phyloP scores from a whole-genome alignment of 2,797 vertebrate genomes.

The Danio jaintianensis region DNA sequence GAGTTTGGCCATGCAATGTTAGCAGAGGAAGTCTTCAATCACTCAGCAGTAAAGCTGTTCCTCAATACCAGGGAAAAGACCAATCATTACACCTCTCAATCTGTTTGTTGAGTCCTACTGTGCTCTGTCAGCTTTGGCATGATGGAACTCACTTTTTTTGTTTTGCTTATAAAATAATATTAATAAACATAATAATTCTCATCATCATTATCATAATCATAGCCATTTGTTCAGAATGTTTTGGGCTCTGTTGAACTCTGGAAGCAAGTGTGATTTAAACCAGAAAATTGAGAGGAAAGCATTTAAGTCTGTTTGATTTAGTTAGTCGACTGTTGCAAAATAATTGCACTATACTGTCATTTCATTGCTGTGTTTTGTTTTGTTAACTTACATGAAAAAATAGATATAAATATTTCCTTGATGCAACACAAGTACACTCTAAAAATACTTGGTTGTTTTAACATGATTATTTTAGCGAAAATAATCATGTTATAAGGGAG shows the following conservation, averaged over 20 bases:
- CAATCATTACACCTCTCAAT: slow-evolving; percentile 13
- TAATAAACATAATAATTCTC: slow-evolving; percentile 12
- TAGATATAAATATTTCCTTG: too few relatives aligned
- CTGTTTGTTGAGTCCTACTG: slow-evolving; percentile 32
- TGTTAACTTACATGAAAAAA: too few relatives aligned
- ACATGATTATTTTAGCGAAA: too few relatives aligned
- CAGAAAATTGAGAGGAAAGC: background rate
- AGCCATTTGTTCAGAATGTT: slow-evolving; percentile 4
- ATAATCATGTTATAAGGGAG: background rate
- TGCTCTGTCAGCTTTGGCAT: slow-evolving; percentile 10
- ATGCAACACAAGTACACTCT: too few relatives aligned
- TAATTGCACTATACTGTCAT: too few relatives aligned
- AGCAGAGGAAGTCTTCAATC: slow-evolving; percentile 49
- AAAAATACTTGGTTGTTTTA: too few relatives aligned
- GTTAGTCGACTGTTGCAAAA: background rate
- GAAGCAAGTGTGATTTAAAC: background rate
- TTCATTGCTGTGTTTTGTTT: too few relatives aligned
- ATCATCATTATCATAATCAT: slow-evolving; percentile 22
- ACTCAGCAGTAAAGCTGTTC: slow-evolving; percentile 14
- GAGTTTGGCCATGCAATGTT: slow-evolving; percentile 19
- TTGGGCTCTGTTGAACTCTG: background rate
- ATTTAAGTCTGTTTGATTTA: slow-evolving; percentile 1
- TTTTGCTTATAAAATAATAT: slow-evolving; percentile 16
- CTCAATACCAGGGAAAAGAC: slow-evolving; percentile 14
- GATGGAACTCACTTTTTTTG: background rate